Evolutionary conservation across 2,888 invertebrate genomes (phyloP), one percentile per base, ranked within the genome.

Genomic region (Kryphioiulus occultus): DNA sequence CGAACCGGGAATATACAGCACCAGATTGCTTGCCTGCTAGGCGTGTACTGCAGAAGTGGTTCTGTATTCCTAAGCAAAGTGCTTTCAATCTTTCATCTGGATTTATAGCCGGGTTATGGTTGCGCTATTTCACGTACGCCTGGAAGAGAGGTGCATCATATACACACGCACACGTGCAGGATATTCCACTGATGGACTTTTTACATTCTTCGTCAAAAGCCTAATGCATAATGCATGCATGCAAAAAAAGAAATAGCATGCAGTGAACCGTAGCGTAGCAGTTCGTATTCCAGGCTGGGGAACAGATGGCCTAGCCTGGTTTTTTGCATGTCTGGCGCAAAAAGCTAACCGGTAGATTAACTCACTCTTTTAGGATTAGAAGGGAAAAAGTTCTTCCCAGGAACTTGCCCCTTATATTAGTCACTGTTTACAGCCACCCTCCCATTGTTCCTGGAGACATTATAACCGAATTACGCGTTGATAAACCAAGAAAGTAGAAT

Each of bases 171-270:
- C 78, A 78, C 26, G 78, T 78, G 78, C 12, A 78, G 78, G 30
- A 78, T 78, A 78, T 30, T 78, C 17, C 78, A 78, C 78, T 78
- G 78, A 78, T 78, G 30, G 78, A 78, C 78, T 32, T 78, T 78
- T 78, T 78, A 78, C 78, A 78, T 78, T 78, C 78, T 78, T 32
- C 78, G 78, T 78, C 78, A 78, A 78, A 78, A 78, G 78, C 78
- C 78, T 78, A 32, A 78, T 78, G 78, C 78, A 78, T 78, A 78
- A 78, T 78, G 78, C 78, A 78, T 78, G 30, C 78, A 78, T 1
- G 15, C 12, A 78, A 78, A 78, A 78, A 30, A 78, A 78, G 78
- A 78, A 78, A 78, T 17, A 30, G 78, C 78, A 78, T 32, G 78
- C 78, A 26, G 78, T 78, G 78, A 78, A 78, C 78, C 78, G 78